Conservation (phyloP, 37 sponge, comb jelly and placozoan genomes). For the Mnemiopsis leidyi region DNA sequence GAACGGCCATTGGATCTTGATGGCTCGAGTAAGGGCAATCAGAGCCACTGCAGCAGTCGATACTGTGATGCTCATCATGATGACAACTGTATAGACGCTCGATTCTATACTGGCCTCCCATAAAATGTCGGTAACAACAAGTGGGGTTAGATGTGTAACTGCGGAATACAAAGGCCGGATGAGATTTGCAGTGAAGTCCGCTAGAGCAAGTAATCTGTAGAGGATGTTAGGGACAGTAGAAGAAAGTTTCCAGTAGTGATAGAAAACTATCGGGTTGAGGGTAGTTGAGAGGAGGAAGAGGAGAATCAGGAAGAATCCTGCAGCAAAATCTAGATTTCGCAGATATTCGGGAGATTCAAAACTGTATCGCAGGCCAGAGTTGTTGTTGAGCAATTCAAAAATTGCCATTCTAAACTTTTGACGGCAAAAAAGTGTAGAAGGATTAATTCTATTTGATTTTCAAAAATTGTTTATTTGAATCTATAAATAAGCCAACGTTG, state of each 20-base stretch:
- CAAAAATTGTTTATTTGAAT: too few relatives aligned
- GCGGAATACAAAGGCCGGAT: neutral
- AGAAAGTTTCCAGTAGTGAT: neutral
- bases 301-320: neutral
- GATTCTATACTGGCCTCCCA: neutral
- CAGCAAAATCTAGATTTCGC: neutral
- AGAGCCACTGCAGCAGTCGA: neutral
- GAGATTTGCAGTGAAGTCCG: neutral
- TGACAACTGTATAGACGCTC: neutral
- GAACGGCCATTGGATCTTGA: neutral
- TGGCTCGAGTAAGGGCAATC: neutral
- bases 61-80: neutral
- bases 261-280: neutral
- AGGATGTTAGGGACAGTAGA: neutral
- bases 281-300: neutral
- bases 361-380: neutral
- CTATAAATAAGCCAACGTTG: too few relatives aligned
- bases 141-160: neutral
- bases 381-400: neutral
- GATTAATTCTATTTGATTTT: too few relatives aligned
- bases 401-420: neutral
- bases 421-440: too few relatives aligned
- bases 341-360: neutral
- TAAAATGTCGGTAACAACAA: neutral
- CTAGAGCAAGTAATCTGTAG: neutral